Evolutionary conservation across 2,797 vertebrate species (phyloP).

Genomic region (Enteromius argenteus): DNA sequence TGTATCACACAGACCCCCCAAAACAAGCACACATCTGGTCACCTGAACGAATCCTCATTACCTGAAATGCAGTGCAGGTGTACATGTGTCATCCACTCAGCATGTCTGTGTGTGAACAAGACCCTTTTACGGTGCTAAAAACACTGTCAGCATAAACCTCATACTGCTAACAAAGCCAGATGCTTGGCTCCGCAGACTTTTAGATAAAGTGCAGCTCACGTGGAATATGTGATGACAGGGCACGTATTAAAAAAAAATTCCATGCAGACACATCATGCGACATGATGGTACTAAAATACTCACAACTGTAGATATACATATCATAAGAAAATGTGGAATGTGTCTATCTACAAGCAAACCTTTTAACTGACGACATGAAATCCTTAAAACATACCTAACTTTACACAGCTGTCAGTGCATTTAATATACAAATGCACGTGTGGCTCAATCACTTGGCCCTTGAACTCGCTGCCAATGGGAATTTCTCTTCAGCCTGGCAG

Average conservation of each 20-base stretch:
- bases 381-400: constrained; percentile 11
- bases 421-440: not conserved
- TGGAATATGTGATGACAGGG: constrained; percentile 44
- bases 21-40: constrained; percentile 35
- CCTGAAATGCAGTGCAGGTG: constrained; percentile 33
- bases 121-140: constrained; percentile 30
- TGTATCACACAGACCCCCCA: not conserved
- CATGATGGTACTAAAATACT: constrained; percentile 4
- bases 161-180: constrained; percentile 45
- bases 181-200: constrained; percentile 24
- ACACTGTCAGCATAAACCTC: constrained; percentile 48
- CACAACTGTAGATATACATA: not conserved
- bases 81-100: constrained; percentile 45
- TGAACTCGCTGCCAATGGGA: constrained; percentile 20
- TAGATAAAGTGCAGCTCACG: constrained; percentile 29
- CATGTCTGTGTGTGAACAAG: constrained; percentile 41
- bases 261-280: constrained; percentile 6
- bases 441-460: not conserved
- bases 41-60: constrained; percentile 28
- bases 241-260: not conserved
- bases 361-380: not conserved
- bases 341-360: not conserved
- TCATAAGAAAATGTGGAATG: not conserved
- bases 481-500: not conserved
- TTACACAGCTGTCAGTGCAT: not conserved